Base-by-base conservation (phyloP, 1,140 invertebrate species). In the Drosophila hydei region DNA sequence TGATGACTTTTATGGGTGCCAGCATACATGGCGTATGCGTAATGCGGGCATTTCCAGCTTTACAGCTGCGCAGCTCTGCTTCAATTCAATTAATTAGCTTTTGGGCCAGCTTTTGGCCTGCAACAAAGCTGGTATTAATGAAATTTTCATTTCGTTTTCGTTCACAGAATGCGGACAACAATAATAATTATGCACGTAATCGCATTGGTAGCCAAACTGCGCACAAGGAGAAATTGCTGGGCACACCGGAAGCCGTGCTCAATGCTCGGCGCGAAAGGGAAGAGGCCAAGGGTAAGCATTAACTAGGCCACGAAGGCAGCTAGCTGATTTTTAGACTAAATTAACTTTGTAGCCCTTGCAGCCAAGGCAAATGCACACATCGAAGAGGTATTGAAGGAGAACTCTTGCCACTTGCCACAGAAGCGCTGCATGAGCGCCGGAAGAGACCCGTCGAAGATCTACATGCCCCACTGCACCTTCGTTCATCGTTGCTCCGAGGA, bases 401-500 rank as follows among this genome's bases (percentile, higher is more conserved):
- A 93, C 8, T 91, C 89, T 36, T 96, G 96, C 79, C 92, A 92
- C 42, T 91, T 92, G 71, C 96, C 96, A 12, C 91, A 93, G 27
- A 92, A 93, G 23, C 93, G 93, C 65, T 92, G 96, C 40, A 92
- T 96, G 92, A 93, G 59, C 93, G 95, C 63, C 92, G 93, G 77
- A 92, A 94, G 50, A 18, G 93, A 94, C 83, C 91, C 94, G 0
- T 93, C 93, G n/a, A 95, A 94, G 77, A 93, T 92, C 19, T 96
- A 96, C 92, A 91, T 93, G 55, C 96, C 96, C 19, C 94, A 95
- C 63, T 96, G 96, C 87, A 95, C 95, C 4, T 93, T 95, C 16
- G 84, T 96, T 40, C 94, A 96, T 84, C 93, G 94, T 63, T 96
- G 96, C 79, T 94, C 94, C n/a, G 95, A 96, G 77, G 95, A 96